Evolutionary conservation across 2,888 invertebrate species (phyloP), one percentile per base, ranked within the genome.

Genomic region (Leptinotarsa rubiginosa): DNA sequence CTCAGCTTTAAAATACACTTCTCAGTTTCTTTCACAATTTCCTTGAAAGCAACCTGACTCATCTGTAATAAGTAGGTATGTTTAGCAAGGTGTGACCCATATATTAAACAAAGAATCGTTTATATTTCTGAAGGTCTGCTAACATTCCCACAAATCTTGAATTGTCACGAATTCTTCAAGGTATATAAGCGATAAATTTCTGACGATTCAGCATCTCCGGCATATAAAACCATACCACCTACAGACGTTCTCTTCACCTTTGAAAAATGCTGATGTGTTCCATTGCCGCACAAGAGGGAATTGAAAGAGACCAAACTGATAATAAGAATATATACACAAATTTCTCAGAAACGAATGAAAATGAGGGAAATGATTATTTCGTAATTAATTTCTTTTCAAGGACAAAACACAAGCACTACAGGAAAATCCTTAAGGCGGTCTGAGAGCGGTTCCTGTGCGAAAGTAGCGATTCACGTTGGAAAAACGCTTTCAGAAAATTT

Each of bases 191-290:
- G 72, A 74, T 76, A 69, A 71, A 69, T 47, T 69, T 73, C 64
- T 65, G 65, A 52, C n/a, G 69, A 73, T 65, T 73, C 69, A 73
- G 73, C 73, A 54, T 47, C 67, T 72, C 67, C 25, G 64, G 18
- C 59, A 25, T 59, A 69, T 59, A 67, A 69, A 73, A 73, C 52
- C 68, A 73, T 69, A 73, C 52, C 68, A 73, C 41, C 54, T 64
- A 66, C 22, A 68, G 65, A 18, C 50, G 69, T 41, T 64, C 73
- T 73, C 69, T 78, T 81, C 79, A 80, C 80, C 80, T 81, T 20
- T 59, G 47, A 41, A 47, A 47, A 20, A 2, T 69, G 15, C 56
- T 62, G 16, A n/a, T 62, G 10, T 41, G 16, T 62, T n/a, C 12
- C 69, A 69, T 52, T 69, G 69, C 7, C 47, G 69, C 31, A 31